Evolutionary conservation across 2,797 vertebrate species (phyloP).

Genomic region (Alfaro cultratus): DNA sequence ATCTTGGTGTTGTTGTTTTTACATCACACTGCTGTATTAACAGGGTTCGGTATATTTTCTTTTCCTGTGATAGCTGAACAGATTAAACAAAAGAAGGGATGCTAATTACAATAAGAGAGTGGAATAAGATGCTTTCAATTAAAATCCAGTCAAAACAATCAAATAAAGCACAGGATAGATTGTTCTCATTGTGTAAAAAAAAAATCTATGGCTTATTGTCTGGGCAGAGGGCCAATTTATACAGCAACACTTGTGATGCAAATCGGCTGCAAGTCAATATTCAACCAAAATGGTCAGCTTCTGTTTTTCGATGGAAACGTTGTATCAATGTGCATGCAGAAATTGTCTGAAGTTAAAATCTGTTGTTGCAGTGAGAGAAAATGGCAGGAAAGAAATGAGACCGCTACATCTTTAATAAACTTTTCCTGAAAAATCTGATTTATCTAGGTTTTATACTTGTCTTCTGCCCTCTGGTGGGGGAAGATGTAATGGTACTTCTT

Average conservation of each 20-base stretch:
- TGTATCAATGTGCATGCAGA: background rate
- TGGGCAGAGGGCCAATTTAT: constrained; percentile 64
- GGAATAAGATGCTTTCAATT: constrained; percentile 66
- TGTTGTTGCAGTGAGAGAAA: background rate
- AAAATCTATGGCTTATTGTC: constrained; percentile 68
- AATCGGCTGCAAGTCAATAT: constrained; percentile 51
- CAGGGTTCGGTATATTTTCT: constrained; percentile 2
- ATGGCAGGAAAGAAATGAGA: background rate
- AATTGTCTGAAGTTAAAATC: background rate
- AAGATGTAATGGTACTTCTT: background rate
- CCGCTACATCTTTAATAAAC: background rate
- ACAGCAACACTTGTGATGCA: constrained; percentile 59
- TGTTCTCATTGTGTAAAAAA: constrained; percentile 62
- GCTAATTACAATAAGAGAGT: constrained; percentile 62
- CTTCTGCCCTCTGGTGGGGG: background rate
- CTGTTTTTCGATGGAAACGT: constrained; percentile 52
- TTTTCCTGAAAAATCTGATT: background rate
- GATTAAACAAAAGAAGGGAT: constrained; percentile 45
- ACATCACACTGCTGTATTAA: background rate
- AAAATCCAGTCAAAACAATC: constrained; percentile 72
- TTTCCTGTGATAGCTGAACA: constrained; percentile 10
- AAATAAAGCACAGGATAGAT: constrained; percentile 72
- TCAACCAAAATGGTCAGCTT: constrained; percentile 24
- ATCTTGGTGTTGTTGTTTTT: background rate
- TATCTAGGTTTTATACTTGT: background rate